Percentiles rank a stretch among this genome's conserved stretches.
Evolutionary conservation across 2,113 vertebrate genomes (phyloP).

Genomic region (Xiphorhynchus elegans): DNA sequence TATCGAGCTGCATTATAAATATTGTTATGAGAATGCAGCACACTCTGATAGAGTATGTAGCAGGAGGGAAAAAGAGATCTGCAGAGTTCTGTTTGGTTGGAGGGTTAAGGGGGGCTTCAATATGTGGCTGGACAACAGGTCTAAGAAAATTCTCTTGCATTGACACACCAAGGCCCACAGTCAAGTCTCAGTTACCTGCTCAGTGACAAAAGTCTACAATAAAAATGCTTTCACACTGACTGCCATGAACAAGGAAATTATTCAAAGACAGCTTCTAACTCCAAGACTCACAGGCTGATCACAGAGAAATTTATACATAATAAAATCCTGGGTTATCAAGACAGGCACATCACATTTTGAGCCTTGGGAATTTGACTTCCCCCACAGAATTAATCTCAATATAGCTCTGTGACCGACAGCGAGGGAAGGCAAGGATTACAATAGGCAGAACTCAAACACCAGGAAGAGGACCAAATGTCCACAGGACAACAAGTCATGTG

Average conservation of each 20-base stretch:
- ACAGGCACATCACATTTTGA: background rate
- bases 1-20: conserved; percentile 83
- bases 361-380: background rate
- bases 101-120: background rate
- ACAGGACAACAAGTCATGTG: background rate
- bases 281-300: background rate
- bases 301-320: background rate
- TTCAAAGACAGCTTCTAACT: background rate
- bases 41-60: background rate
- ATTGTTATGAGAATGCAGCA: conserved; percentile 53
- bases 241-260: background rate
- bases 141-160: background rate
- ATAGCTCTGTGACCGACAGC: background rate
- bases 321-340: background rate
- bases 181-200: background rate
- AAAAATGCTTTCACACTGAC: background rate
- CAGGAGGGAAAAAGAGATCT: conserved; percentile 9
- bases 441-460: background rate
- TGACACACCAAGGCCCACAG: background rate
- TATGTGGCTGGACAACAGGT: background rate
- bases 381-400: rapidly evolving
- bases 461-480: background rate
- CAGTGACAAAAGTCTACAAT: background rate
- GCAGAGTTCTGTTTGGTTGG: background rate
- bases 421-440: rapidly evolving